Percentiles rank a stretch among this genome's conserved stretches.
These are phyloP conservation scores for Sphaerophoria taeniata DNA, from an alignment of 2,888 invertebrate genomes.

Conservation along the genomic window DNA sequence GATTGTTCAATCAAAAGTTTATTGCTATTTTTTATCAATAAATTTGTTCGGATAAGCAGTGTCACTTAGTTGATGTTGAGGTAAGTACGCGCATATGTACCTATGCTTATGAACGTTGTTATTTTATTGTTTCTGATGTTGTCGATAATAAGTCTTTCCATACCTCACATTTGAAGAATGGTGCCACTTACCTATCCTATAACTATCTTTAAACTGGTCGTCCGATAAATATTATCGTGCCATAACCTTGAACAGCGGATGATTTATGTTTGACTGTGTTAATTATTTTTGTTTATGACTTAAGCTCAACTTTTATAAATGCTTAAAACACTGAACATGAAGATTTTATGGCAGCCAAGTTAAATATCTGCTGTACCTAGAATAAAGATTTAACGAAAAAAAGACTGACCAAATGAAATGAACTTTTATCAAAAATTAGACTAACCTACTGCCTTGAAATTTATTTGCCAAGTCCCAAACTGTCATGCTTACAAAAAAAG, in stretches of 20 bases:
- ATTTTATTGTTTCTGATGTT: slow-evolving; percentile 35
- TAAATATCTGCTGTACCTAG: neutral
- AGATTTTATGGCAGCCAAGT: neutral
- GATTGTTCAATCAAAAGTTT: slow-evolving; percentile 14
- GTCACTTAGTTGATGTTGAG: slow-evolving; percentile 4
- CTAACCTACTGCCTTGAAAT: neutral
- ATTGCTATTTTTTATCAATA: slow-evolving; percentile 30
- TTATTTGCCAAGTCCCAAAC: slow-evolving; percentile 30
- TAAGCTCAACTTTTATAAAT: slow-evolving; percentile 10
- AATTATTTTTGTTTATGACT: neutral
- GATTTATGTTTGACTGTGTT: slow-evolving; percentile 30
- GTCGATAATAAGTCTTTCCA: slow-evolving; percentile 12
- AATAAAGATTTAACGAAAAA: too few relatives aligned
- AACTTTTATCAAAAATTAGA: slow-evolving; percentile 1
- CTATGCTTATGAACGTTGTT: slow-evolving; percentile 18
- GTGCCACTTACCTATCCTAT: neutral
- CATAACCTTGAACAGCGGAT: slow-evolving; percentile 27
- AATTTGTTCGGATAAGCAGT: slow-evolving; percentile 28
- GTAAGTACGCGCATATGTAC: neutral
- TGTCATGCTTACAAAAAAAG: slow-evolving; percentile 8
- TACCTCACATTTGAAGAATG: slow-evolving; percentile 4
- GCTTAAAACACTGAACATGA: neutral
- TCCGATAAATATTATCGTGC: slow-evolving; percentile 48
- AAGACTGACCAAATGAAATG: neutral
- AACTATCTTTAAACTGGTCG: slow-evolving; percentile 11